phyloP scores from a whole-genome alignment of 2,113 vertebrate genomes.

The Pseudolaguvia tuberculata region DNA sequence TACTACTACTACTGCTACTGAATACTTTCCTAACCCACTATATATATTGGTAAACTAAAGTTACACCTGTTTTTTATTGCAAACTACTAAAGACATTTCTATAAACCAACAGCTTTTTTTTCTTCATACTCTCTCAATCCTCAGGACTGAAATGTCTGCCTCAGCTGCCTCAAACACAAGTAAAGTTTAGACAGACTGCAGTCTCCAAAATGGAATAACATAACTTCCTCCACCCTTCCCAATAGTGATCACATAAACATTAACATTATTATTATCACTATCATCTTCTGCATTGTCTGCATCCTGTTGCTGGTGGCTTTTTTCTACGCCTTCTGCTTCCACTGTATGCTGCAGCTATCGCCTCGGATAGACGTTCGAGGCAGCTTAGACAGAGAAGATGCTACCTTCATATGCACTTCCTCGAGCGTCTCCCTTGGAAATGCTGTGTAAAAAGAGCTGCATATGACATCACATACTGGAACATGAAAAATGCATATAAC shows the following conservation, averaged over 20 bases:
- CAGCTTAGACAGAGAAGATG: slow-evolving; percentile 61
- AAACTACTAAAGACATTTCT: not conserved
- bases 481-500: too few species aligned
- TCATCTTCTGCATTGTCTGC: slow-evolving; percentile 64
- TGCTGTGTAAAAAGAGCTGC: slow-evolving; percentile 53
- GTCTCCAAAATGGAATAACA: not conserved
- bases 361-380: slow-evolving; percentile 6
- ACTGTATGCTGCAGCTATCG: slow-evolving; percentile 51
- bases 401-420: slow-evolving; percentile 63
- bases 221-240: slow-evolving; percentile 7
- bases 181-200: slow-evolving; percentile 3
- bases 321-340: slow-evolving; percentile 64
- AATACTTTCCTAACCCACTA: too few species aligned
- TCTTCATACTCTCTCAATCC: not conserved
- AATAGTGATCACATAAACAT: slow-evolving; percentile 49
- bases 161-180: not conserved
- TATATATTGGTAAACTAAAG: too few species aligned
- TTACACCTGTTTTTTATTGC: not conserved
- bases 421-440: slow-evolving; percentile 60
- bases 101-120: not conserved
- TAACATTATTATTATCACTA: slow-evolving; percentile 58
- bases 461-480: too few species aligned
- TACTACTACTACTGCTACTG: too few species aligned
- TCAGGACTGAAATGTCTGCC: not conserved
- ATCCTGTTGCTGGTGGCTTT: slow-evolving; percentile 64